These are phyloP conservation scores for Zonotrichia leucophrys DNA, from an alignment of 2,113 vertebrate genomes.

Conservation along the genomic window DNA sequence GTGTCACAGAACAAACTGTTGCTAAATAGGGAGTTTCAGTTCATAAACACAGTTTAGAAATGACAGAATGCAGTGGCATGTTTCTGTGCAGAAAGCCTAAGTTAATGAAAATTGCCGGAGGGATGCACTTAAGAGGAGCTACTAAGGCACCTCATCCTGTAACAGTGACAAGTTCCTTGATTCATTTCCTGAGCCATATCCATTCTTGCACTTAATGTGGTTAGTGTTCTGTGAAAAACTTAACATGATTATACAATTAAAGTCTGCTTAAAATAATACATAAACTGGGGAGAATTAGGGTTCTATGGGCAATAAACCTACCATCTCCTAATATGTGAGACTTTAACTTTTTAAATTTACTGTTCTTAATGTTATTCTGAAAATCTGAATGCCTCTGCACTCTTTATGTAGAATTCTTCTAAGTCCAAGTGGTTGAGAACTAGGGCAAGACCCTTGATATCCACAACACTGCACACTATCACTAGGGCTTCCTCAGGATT, in stretches of 20 bases:
- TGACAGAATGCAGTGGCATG: not conserved
- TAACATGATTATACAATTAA: constrained; percentile 46
- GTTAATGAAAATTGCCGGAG: constrained; percentile 42
- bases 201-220: constrained; percentile 27
- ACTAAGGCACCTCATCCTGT: not conserved
- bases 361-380: not conserved
- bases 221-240: constrained; percentile 29
- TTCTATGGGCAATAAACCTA: not conserved
- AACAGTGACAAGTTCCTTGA: constrained; percentile 28
- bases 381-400: not conserved
- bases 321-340: not conserved
- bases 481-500: not conserved
- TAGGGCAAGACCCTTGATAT: not conserved
- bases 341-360: not conserved
- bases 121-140: constrained; percentile 44
- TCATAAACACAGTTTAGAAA: not conserved
- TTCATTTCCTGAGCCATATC: constrained; percentile 5
- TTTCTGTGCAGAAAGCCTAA: constrained; percentile 31
- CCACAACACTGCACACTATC: accelerated
- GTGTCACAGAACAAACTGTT: constrained; percentile 22
- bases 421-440: not conserved
- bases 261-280: not conserved
- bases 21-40: constrained; percentile 5
- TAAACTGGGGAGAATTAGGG: not conserved
- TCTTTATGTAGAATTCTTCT: not conserved